Evolutionary conservation across 2,113 vertebrate species (phyloP).

Genomic region (Archilochus colubris): DNA sequence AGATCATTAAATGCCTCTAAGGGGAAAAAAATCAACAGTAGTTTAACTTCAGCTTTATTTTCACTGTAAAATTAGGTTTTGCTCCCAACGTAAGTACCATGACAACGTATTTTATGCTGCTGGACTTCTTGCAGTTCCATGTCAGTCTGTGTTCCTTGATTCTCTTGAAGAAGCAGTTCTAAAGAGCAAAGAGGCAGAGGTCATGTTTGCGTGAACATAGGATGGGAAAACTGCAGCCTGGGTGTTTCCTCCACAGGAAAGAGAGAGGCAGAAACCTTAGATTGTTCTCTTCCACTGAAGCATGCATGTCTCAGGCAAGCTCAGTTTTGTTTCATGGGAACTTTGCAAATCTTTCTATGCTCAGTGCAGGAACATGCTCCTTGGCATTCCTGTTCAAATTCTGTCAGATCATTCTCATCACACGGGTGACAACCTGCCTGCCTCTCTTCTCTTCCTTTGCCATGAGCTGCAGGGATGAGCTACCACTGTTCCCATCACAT

Average conservation of each 20-base stretch:
- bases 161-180: neutral
- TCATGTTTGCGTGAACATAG: neutral
- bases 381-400: neutral
- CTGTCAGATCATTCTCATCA: neutral
- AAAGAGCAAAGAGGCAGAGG: neutral
- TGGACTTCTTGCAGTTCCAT: neutral
- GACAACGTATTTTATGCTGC: neutral
- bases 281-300: neutral
- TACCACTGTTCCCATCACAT: neutral
- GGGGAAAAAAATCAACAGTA: neutral
- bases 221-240: neutral
- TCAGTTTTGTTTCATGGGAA: neutral
- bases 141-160: neutral
- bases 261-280: neutral
- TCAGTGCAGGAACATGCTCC: neutral
- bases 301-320: accelerated
- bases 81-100: neutral
- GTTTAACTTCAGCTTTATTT: conserved; percentile 17
- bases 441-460: neutral
- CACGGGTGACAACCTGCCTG: neutral
- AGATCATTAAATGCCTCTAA: conserved; percentile 5
- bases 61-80: neutral
- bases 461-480: neutral
- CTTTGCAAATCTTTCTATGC: neutral
- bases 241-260: neutral